Evolutionary conservation across 2,797 vertebrate species (phyloP), one percentile per base, ranked within the genome.

Genomic region (Siniperca obscura): DNA sequence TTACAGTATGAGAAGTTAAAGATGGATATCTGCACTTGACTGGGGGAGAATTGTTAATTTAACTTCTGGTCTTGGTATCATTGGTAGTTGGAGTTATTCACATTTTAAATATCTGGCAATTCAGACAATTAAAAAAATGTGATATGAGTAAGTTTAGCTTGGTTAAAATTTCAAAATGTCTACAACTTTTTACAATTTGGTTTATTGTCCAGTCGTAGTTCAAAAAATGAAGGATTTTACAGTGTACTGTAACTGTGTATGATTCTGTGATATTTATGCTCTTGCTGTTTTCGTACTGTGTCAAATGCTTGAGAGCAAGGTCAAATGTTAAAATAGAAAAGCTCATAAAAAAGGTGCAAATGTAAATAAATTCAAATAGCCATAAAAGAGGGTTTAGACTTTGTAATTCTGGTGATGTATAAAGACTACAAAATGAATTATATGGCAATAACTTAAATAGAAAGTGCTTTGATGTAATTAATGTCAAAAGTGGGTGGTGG

Each of bases 311-410:
- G 44, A 61, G 38, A 80, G 48, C 2, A 61, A 14, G 1, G n/a
- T 79, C 3, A 40, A 59, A 48, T 56, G 30, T 65, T 68, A 52
- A 67, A 44, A 79, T 34, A 67, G n/a, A 57, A 61, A 61, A 38
- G 25, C 60, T 12, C 34, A 55, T 38, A 55, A 61, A 79, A 79
- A 68, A 56, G 27, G 62, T 62, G n/a, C 27, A 82, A 59, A 80
- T 85, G 83, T 89, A 86, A 84, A 86, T 74, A 74, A 13, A 46
- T 65, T 53, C 11, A 81, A 74, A 78, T 72, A 74, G 22, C 9
- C 46, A 71, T 7, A 3, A 53, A 9, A 70, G 10, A 70, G 10
- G n/a, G 12, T 62, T 82, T 61, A 64, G 48, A 74, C 13, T 17
- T 52, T 82, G 70, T 84, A 27, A 67, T 79, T 73, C 7, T 76